Evolutionary conservation across 2,113 vertebrate genomes (phyloP).

Genomic region (Cichladusa arquata): DNA sequence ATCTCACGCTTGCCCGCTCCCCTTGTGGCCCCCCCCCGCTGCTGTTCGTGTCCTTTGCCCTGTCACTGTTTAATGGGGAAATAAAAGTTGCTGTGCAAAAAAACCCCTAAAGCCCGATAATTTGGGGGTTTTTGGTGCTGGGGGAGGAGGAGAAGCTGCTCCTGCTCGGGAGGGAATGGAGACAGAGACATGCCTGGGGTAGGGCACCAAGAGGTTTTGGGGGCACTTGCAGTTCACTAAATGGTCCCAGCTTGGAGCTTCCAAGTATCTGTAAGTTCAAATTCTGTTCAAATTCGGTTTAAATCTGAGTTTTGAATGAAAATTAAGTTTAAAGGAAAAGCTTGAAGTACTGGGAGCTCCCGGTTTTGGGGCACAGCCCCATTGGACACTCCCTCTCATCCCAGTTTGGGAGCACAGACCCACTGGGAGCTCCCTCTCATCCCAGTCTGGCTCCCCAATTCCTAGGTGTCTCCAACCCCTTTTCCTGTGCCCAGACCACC

Average conservation of each 20-base stretch:
- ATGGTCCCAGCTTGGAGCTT: not conserved
- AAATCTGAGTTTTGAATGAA: not conserved
- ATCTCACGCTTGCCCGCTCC: not conserved
- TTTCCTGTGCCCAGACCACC: not conserved
- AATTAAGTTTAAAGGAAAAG: not conserved
- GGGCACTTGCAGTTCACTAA: not conserved
- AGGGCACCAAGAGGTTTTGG: not conserved
- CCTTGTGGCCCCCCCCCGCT: not conserved
- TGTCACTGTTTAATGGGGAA: slow-evolving; percentile 25
- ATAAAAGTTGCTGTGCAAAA: slow-evolving; percentile 41
- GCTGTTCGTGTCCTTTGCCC: not conserved
- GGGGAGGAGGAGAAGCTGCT: not conserved
- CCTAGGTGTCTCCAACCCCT: not conserved
- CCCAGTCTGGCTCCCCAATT: not conserved
- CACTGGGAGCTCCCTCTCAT: not conserved
- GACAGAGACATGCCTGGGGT: not conserved
- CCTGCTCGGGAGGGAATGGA: too few species aligned
- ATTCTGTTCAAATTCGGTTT: not conserved
- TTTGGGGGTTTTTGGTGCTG: not conserved
- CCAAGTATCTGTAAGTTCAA: not conserved
- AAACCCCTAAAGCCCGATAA: fast-evolving
- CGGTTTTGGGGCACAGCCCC: not conserved
- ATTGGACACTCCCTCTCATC: not conserved
- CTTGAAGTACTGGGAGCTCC: not conserved
- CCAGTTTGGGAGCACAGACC: not conserved